Evolutionary conservation across 2,113 vertebrate genomes (phyloP).

Genomic region (Geococcyx californianus): DNA sequence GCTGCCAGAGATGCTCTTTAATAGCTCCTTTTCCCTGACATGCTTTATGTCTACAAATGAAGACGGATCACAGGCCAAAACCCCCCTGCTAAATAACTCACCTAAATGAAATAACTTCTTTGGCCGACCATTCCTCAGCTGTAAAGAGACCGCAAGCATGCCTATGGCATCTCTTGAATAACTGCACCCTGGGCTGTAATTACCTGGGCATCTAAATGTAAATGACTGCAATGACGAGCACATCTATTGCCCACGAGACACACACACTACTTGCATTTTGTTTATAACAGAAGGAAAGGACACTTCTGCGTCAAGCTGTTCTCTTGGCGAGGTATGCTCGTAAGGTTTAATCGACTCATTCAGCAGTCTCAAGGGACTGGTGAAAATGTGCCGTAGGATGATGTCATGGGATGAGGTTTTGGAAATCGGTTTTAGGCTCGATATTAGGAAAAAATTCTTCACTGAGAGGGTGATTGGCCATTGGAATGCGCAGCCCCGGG

Average conservation of each 20-base stretch:
- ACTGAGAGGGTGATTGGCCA: no score
- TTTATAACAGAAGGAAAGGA: neutral
- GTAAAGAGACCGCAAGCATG: neutral
- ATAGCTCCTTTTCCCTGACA: neutral
- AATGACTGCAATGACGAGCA: neutral
- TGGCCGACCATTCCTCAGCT: neutral
- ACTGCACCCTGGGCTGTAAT: neutral
- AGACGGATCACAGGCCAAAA: neutral
- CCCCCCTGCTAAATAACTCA: neutral
- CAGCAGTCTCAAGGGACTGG: no score
- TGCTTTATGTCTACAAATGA: neutral
- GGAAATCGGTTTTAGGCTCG: no score
- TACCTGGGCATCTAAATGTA: neutral
- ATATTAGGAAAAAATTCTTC: no score
- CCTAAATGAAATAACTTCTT: neutral
- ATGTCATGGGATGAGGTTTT: neutral
- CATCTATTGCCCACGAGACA: neutral
- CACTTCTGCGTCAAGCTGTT: neutral
- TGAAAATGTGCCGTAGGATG: neutral
- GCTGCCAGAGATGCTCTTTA: neutral
- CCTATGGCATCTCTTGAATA: neutral
- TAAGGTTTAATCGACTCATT: neutral
- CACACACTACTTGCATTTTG: accelerated
- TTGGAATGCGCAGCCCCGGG: no score
- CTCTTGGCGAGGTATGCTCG: neutral